phyloP scores from a whole-genome alignment of 2,113 vertebrate genomes.

The Pseudolaguvia tuberculata region DNA sequence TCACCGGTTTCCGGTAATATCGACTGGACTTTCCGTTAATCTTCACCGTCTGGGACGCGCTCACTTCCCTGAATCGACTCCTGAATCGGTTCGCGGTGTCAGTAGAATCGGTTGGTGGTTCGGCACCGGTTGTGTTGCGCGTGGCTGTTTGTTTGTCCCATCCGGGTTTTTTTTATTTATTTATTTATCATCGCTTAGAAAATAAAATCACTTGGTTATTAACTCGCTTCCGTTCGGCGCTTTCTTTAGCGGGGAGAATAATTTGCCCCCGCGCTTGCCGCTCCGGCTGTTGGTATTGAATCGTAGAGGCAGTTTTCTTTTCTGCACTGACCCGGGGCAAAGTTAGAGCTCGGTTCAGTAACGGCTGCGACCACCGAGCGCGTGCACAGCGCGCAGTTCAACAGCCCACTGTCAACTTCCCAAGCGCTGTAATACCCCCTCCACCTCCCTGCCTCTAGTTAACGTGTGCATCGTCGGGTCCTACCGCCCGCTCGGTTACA shows the following conservation, averaged over 20 bases:
- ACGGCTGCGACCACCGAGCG: neutral
- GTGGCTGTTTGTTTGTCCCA: neutral
- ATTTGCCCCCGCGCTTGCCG: neutral
- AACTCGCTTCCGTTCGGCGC: constrained; percentile 1
- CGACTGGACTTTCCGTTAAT: neutral
- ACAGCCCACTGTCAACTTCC: constrained; percentile 45
- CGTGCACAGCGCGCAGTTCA: constrained; percentile 1
- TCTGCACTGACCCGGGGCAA: neutral
- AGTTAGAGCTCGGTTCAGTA: constrained; percentile 5
- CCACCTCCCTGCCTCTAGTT: neutral
- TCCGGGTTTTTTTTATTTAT: no score
- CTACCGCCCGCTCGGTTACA: constrained; percentile 18
- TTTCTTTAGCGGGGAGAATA: neutral
- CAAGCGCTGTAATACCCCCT: constrained; percentile 38
- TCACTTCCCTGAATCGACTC: constrained; percentile 3
- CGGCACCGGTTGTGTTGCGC: neutral
- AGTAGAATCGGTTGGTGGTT: neutral
- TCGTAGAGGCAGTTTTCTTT: neutral
- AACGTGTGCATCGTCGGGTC: constrained; percentile 26
- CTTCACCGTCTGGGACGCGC: neutral
- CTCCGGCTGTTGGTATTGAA: neutral
- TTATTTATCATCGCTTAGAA: neutral
- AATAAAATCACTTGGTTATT: neutral
- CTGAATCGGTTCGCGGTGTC: neutral
- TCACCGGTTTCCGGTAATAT: constrained; percentile 3